A percentile compares a stretch with the other conserved stretches of the same genome.
Conservation (phyloP, 2,113 vertebrate genomes). For the Physeter macrocephalus region DNA sequence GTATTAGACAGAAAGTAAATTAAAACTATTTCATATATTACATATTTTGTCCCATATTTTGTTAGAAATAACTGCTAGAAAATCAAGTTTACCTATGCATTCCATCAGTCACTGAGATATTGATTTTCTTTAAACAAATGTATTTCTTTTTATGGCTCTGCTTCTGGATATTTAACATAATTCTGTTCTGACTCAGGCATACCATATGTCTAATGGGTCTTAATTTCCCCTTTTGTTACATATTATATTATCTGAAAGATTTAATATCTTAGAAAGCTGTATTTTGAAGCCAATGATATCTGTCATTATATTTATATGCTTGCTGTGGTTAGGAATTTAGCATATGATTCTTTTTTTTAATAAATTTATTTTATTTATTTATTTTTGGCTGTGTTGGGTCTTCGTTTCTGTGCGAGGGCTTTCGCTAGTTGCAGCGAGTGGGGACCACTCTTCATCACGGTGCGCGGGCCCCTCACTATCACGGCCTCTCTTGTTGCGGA, state of each 20-base stretch:
- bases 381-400: too few relatives aligned
- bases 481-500: too few relatives aligned
- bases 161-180: conserved; percentile 17
- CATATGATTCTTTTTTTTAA: too few relatives aligned
- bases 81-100: neutral
- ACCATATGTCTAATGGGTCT: neutral
- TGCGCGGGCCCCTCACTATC: too few relatives aligned
- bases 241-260: neutral
- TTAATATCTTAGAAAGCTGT: neutral
- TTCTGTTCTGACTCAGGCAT: neutral
- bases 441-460: too few relatives aligned
- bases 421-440: too few relatives aligned
- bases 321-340: neutral
- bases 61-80: neutral
- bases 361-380: too few relatives aligned
- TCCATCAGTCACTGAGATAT: neutral
- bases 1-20: neutral
- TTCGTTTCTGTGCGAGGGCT: too few relatives aligned
- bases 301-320: neutral
- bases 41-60: neutral
- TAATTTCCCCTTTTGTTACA: neutral
- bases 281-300: neutral
- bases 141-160: neutral
- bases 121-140: neutral
- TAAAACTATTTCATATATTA: neutral